These are phyloP conservation scores for Oceanodroma leucorhoa DNA, from an alignment of 2,797 vertebrate genomes.

Conservation along the genomic window DNA sequence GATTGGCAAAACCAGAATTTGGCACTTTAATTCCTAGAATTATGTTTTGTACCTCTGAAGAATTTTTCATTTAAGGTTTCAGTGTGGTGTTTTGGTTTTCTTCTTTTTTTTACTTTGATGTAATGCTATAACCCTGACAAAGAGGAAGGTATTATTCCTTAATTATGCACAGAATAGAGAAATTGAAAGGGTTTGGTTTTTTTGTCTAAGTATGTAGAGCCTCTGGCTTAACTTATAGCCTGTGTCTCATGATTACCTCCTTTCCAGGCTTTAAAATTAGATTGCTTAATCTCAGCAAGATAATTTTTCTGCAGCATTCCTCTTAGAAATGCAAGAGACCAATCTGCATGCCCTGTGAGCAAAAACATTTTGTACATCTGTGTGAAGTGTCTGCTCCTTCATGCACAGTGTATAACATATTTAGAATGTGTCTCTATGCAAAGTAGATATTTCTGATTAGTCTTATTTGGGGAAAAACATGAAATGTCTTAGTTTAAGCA, in stretches of 20 bases:
- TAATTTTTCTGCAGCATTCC: neutral
- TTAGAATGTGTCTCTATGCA: neutral
- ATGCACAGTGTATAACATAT: neutral
- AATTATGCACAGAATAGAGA: neutral
- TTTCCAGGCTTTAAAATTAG: neutral
- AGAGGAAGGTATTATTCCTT: neutral
- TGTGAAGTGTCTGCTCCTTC: neutral
- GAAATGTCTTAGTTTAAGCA: neutral
- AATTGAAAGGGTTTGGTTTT: neutral
- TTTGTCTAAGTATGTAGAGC: neutral
- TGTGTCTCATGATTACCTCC: neutral
- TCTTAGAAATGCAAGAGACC: neutral
- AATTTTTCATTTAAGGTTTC: neutral
- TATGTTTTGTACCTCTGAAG: neutral
- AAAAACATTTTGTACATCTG: neutral
- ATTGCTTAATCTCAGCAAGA: neutral
- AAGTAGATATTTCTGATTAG: neutral
- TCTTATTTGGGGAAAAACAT: neutral
- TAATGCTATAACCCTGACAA: neutral
- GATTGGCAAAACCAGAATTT: neutral
- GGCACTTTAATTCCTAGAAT: neutral
- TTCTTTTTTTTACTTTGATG: neutral
- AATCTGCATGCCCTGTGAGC: neutral
- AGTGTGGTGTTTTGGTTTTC: neutral
- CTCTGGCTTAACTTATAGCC: neutral